phyloP scores from a whole-genome alignment of 2,888 invertebrate genomes.

The Euphydryas editha region DNA sequence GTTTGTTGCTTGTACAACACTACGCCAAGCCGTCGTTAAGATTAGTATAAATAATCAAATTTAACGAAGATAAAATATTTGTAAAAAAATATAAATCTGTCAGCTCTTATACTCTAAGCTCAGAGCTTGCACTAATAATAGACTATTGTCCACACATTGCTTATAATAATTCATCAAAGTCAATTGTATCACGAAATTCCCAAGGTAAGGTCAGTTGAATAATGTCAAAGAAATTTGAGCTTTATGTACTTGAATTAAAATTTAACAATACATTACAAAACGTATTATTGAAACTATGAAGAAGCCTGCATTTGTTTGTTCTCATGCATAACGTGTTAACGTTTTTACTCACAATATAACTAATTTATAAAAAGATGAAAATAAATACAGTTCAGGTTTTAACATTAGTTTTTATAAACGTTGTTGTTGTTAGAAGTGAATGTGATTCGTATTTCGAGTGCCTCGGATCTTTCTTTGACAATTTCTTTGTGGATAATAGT shows the following conservation, averaged over 20 bases:
- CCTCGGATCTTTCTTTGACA: slow-evolving; percentile 51
- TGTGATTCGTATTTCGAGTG: slow-evolving; percentile 60
- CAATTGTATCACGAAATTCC: slow-evolving; percentile 58
- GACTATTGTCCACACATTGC: slow-evolving; percentile 50
- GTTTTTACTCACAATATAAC: slow-evolving; percentile 54
- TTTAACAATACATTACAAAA: slow-evolving; percentile 16
- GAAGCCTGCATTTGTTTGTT: slow-evolving; percentile 63
- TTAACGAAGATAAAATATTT: no score
- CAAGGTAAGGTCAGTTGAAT: slow-evolving; percentile 55
- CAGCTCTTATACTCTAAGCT: slow-evolving; percentile 36
- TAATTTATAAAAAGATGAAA: slow-evolving; percentile 46
- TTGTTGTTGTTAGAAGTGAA: slow-evolving; percentile 51
- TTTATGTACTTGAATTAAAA: slow-evolving; percentile 27
- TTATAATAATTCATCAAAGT: slow-evolving; percentile 58
- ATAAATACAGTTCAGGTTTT: slow-evolving; percentile 31
- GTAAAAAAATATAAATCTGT: no score
- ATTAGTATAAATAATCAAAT: no score
- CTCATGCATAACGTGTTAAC: slow-evolving; percentile 56
- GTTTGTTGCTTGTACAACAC: no score
- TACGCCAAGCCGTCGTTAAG: no score
- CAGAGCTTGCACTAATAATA: slow-evolving; percentile 45
- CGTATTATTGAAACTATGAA: slow-evolving; percentile 32
- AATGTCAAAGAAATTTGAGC: slow-evolving; percentile 35
- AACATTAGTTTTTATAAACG: slow-evolving; percentile 47
- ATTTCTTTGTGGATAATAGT: slow-evolving; percentile 49